phyloP scores from a whole-genome alignment of 2,113 vertebrate genomes.

The Lucifuga dentata region DNA sequence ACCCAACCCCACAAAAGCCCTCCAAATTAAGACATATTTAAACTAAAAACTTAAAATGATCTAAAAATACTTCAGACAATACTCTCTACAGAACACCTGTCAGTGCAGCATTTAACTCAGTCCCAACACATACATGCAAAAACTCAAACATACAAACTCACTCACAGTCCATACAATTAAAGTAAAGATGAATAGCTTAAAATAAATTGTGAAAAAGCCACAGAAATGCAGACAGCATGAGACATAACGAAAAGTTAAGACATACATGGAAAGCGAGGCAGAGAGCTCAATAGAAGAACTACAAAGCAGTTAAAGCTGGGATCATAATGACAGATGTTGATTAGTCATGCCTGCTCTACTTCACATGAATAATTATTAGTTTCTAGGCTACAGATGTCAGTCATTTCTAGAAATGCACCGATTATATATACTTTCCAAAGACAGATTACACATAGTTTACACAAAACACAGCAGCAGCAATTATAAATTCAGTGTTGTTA shows the following conservation, averaged over 20 bases:
- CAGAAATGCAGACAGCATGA: constrained; percentile 13
- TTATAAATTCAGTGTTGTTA: constrained; percentile 64
- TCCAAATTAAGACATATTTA: constrained; percentile 27
- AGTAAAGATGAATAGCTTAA: constrained; percentile 32
- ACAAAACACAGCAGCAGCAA: constrained; percentile 73
- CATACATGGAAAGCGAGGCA: constrained; percentile 44
- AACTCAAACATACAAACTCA: constrained; percentile 22
- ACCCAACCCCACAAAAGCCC: constrained; percentile 26
- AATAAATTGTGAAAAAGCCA: constrained; percentile 3
- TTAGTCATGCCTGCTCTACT: constrained; percentile 83
- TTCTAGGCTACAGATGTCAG: constrained; percentile 76
- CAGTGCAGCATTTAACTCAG: constrained; percentile 10
- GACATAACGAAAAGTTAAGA: constrained; percentile 14
- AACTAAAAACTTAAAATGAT: constrained; percentile 19
- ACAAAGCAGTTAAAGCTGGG: constrained; percentile 67
- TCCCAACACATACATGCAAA: constrained; percentile 45
- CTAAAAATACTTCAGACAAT: constrained; percentile 12
- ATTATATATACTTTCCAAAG: constrained; percentile 77
- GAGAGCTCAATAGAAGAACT: constrained; percentile 53
- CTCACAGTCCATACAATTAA: constrained; percentile 37
- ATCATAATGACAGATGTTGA: constrained; percentile 76
- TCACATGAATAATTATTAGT: constrained; percentile 78
- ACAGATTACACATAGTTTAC: constrained; percentile 76
- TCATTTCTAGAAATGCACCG: constrained; percentile 75
- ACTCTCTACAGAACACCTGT: constrained; percentile 19